These are phyloP conservation scores for Menidia beryllina DNA, from an alignment of 2,113 vertebrate species.

Conservation along the genomic window DNA sequence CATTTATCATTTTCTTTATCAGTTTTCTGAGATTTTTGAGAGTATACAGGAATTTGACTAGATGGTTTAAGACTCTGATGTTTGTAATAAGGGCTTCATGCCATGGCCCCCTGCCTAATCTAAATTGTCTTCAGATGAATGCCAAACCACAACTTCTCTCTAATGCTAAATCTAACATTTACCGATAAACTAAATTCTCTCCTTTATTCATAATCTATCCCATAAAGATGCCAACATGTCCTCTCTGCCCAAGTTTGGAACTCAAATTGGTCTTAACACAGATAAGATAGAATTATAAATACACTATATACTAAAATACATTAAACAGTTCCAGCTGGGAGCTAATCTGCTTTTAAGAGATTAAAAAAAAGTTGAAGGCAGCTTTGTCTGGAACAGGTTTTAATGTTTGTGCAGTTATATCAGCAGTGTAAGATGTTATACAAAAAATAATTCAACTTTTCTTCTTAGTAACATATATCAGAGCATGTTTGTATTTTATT, in stretches of 20 bases:
- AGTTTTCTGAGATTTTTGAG: not conserved
- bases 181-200: not conserved
- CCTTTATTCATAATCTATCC: not conserved
- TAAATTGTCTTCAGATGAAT: not conserved
- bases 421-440: not conserved
- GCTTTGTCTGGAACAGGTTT: conserved; percentile 52
- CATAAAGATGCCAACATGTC: not conserved
- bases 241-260: not conserved
- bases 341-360: conserved; percentile 64
- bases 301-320: conserved; percentile 11
- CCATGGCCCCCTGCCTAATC: not conserved
- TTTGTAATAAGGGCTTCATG: conserved; percentile 4
- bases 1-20: not conserved
- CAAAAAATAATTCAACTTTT: not conserved
- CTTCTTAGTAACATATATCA: not conserved
- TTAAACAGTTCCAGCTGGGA: conserved; percentile 30
- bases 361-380: conserved; percentile 35
- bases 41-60: not conserved
- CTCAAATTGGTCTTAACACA: not conserved
- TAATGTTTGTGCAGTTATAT: conserved; percentile 23
- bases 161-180: not conserved
- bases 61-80: not conserved
- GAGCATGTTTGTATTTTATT: conserved; percentile 4
- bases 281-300: not conserved
- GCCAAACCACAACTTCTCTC: not conserved